Evolutionary conservation across 2,888 invertebrate species (phyloP).

Genomic region (Synanthedon formicaeformis): DNA sequence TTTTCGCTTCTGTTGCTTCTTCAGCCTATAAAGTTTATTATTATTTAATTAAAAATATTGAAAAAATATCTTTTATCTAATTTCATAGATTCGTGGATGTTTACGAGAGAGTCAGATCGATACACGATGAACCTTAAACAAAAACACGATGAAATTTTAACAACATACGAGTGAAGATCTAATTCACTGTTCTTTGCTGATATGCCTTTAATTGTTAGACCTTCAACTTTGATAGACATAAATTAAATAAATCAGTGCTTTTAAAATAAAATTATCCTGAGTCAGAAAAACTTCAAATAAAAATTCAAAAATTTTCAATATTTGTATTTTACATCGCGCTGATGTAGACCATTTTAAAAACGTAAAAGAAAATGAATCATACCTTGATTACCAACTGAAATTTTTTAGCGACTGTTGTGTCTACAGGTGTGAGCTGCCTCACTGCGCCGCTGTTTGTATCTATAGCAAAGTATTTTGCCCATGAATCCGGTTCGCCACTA

Average conservation of each 20-base stretch:
- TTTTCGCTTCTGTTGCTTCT: slow-evolving; percentile 81
- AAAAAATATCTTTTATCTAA: not conserved
- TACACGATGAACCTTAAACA: too few relatives aligned
- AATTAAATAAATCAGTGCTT: too few relatives aligned
- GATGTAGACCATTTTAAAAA: too few relatives aligned
- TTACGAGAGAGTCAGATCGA: not conserved
- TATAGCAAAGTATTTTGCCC: slow-evolving; percentile 84
- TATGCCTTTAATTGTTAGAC: too few relatives aligned
- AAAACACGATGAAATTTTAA: too few relatives aligned
- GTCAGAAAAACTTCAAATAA: not conserved
- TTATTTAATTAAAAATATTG: not conserved
- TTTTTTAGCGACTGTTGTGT: slow-evolving; percentile 81
- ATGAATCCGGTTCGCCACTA: slow-evolving; percentile 82
- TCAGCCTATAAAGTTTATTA: slow-evolving; percentile 73
- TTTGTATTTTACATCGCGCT: too few relatives aligned
- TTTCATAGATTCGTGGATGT: not conserved
- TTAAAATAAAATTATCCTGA: too few relatives aligned
- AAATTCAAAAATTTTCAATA: not conserved
- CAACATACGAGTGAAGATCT: too few relatives aligned
- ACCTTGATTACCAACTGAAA: slow-evolving; percentile 87
- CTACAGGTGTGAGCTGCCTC: slow-evolving; percentile 83
- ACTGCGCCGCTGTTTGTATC: slow-evolving; percentile 84
- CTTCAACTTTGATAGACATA: too few relatives aligned
- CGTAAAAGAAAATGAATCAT: not conserved
- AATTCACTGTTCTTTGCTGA: too few relatives aligned